Evolutionary conservation across 2,888 invertebrate species (phyloP), one percentile per base, ranked within the genome.

Genomic region (Julus scanicus): DNA sequence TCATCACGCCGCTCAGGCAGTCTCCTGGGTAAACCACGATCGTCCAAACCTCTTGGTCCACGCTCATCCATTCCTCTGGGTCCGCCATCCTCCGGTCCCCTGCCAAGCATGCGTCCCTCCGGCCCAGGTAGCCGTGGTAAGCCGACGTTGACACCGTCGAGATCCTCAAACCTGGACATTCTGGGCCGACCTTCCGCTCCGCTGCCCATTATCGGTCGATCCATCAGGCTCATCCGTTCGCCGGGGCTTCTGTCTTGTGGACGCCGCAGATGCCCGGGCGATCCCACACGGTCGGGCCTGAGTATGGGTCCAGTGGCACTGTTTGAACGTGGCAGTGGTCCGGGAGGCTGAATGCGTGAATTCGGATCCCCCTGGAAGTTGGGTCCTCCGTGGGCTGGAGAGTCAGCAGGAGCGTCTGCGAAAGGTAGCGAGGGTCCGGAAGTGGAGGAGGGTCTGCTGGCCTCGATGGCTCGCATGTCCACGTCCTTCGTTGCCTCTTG

Each of bases 391-490:
- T 8, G 44, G 6, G n/a, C n/a, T n/a, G 63, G 20, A 17, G 63
- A 63, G 3, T 17, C 8, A 0, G 63, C 6, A n/a, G 63, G 20
- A 6, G 63, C 63, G n/a, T 63, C 63, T 20, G 20, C 20, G 5
- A 63, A 63, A 8, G 63, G 63, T 20, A 20, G 8, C 1, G 4
- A 4, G 17, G n/a, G 63, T 0, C 63, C 63, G n/a, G 63, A 6
- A 9, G 63, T 5, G 20, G 63, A 9, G 3, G 63, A 20, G 4
- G 63, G 63, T 20, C 63, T 17, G 20, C 5, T 63, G 6, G 63
- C 63, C 20, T 53, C 86, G 29, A 8, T 40, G n/a, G 84, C 71
- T 5, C 87, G 57, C 87, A 87, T 87, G 87, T 87, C 87, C 15
- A 87, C 71, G 39, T 87, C 87, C 20, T 86, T 86, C 13, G 86